Percentiles rank a stretch among this genome's conserved stretches.
Conservation (phyloP, 1,140 invertebrate species). For the Drosophila setifemur region DNA sequence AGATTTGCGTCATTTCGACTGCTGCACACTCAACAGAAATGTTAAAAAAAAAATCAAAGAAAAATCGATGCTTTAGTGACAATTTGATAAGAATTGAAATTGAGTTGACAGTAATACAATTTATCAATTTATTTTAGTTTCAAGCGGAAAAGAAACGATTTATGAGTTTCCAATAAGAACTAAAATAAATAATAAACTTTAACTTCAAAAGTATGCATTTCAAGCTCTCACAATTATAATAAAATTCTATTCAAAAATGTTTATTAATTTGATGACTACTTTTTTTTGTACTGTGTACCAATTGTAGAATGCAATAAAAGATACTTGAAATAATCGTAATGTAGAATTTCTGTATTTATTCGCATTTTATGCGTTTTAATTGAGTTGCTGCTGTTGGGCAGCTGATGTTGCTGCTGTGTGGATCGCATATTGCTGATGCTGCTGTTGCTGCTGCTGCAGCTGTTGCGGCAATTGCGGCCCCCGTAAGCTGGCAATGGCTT, state of each 20-base stretch:
- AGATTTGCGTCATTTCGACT: slow-evolving; percentile 75
- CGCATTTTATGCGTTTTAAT: slow-evolving; percentile 68
- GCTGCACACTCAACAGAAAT: background rate
- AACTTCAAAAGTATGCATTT: too few species aligned
- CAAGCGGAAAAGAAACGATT: too few species aligned
- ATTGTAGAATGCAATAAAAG: slow-evolving; percentile 31
- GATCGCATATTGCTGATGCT: slow-evolving; percentile 36
- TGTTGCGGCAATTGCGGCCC: slow-evolving; percentile 53
- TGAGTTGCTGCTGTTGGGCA: slow-evolving; percentile 41
- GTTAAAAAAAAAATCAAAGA: too few species aligned
- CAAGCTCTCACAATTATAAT: too few species aligned
- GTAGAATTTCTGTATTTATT: slow-evolving; percentile 48
- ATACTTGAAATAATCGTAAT: slow-evolving; percentile 44
- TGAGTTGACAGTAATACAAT: too few species aligned
- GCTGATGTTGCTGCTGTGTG: slow-evolving; percentile 37
- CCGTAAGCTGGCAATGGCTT: slow-evolving; percentile 56
- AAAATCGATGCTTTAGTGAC: too few species aligned
- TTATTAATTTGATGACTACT: too few species aligned
- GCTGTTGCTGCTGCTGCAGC: slow-evolving; percentile 44
- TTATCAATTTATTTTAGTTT: too few species aligned
- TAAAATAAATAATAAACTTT: too few species aligned
- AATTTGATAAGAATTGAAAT: too few species aligned
- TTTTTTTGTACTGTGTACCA: background rate
- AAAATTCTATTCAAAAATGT: too few species aligned
- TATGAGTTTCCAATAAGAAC: too few species aligned